phyloP scores from a whole-genome alignment of 2,797 vertebrate genomes.

The Scomberomorus guttatus region DNA sequence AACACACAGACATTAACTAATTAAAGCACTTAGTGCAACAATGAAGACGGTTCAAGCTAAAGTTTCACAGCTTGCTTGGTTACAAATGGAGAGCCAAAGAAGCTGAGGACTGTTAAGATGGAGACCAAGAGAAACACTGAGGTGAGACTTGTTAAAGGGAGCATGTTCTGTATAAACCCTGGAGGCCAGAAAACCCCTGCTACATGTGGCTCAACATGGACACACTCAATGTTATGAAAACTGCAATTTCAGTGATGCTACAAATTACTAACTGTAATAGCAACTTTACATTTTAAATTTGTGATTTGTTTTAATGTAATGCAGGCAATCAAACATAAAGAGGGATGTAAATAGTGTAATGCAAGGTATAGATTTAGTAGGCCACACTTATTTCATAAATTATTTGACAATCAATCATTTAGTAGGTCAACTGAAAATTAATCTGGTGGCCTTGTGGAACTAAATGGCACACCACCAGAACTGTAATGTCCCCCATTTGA shows the following conservation, averaged over 20 bases:
- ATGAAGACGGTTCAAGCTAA: slow-evolving; percentile 24
- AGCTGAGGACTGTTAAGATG: not conserved
- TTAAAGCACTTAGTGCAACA: slow-evolving; percentile 64
- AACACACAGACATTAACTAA: slow-evolving; percentile 75
- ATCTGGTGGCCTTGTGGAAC: not conserved
- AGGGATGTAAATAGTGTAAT: not conserved
- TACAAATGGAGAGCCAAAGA: slow-evolving; percentile 30
- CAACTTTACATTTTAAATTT: not conserved
- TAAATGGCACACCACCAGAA: not conserved
- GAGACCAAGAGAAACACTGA: not conserved
- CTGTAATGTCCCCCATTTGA: fast-evolving
- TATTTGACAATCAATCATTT: not conserved
- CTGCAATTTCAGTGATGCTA: not conserved
- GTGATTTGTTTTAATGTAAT: not conserved
- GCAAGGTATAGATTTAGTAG: not conserved
- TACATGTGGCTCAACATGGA: not conserved
- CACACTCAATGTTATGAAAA: too few species aligned
- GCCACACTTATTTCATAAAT: not conserved
- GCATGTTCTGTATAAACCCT: not conserved
- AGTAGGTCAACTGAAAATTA: not conserved
- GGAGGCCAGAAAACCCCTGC: not conserved
- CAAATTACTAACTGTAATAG: not conserved
- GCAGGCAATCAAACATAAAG: not conserved
- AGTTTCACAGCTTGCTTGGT: slow-evolving; percentile 41
- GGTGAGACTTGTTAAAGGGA: not conserved